Evolutionary conservation across 1,140 invertebrate species (phyloP), one percentile per base, ranked within the genome.

Genomic region (Berghia stephanieae): DNA sequence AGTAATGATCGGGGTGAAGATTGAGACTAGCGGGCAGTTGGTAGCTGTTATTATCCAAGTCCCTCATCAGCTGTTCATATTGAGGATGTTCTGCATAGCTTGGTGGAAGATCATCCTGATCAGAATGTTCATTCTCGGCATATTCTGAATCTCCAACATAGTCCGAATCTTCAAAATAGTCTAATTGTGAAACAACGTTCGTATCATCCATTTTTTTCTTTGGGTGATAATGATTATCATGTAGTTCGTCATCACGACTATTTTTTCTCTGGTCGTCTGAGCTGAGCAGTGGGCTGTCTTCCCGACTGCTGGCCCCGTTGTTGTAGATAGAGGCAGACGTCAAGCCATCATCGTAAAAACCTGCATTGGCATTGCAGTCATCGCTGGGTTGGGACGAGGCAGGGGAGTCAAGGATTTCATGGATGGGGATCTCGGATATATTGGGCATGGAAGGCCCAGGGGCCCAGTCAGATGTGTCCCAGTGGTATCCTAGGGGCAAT

Each of bases 381-480:
- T 95, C 95, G 89, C 94, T 96, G 88, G 95, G 94, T 86, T 94
- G 93, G 63, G 95, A 95, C 38, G 82, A 83, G 60, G 81, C 78
- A 8, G 86, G 83, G 36, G 95, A 96, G 90, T 97, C 96, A 43
- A 94, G 94, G 73, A 96, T 93, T 91, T 97, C 95, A 84, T 94
- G 95, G 83, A 95, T 95, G 78, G 95, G 95, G 81, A 97, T 94
- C 90, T 96, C 95, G 75, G 95, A 95, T 88, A 97, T 97, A 89
- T 96, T 96, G 69, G 95, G 95, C 82, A 96, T 90, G 78, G 95
- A 82, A 31, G 82, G 82, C 8, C 85, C 93, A 75, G 94, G 92
- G 80, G 95, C 94, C 96, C 96, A 97, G 91, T 98, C 96, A 81
- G 95, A 97, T 88, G 95, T 96, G 91, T 98, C 96, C 96, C 96